Conservation (phyloP, 2,113 vertebrate genomes). For the Pandion haliaetus region DNA sequence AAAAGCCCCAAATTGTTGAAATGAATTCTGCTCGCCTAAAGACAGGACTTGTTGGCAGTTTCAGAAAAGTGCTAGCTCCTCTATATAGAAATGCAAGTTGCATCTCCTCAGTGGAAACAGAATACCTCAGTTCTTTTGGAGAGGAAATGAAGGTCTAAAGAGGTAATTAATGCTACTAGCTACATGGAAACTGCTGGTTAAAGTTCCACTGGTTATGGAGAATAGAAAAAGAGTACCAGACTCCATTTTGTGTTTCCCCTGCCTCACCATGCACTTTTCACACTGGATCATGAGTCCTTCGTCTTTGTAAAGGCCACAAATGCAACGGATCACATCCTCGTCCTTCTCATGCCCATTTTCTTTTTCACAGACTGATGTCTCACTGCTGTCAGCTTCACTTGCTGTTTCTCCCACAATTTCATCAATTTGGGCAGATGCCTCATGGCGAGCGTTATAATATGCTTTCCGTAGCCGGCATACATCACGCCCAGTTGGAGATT, state of each 20-base stretch:
- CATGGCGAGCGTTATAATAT: constrained; percentile 92
- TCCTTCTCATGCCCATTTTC: constrained; percentile 78
- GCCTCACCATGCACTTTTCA: constrained; percentile 96
- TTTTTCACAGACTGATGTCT: constrained; percentile 82
- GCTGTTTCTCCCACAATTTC: constrained; percentile 97
- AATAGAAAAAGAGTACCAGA: neutral
- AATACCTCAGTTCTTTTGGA: neutral
- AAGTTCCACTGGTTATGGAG: too few relatives aligned
- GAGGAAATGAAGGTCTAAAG: neutral
- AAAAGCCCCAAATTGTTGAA: neutral
- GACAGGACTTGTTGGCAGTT: neutral
- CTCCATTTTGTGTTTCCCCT: neutral
- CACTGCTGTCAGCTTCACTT: constrained; percentile 97
- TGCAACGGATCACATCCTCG: constrained; percentile 96
- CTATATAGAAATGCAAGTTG: neutral
- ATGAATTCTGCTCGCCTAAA: neutral
- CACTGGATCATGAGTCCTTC: constrained; percentile 99
- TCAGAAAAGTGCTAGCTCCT: neutral
- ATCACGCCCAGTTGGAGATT: constrained; percentile 88
- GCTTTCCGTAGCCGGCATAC: constrained; percentile 94
- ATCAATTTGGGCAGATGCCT: constrained; percentile 93
- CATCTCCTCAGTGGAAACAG: neutral
- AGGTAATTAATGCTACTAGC: rapidly evolving
- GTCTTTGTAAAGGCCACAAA: constrained; percentile 97
- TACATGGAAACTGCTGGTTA: rapidly evolving